These are phyloP conservation scores for Brenthis ino DNA, from an alignment of 2,888 invertebrate species.

Conservation along the genomic window DNA sequence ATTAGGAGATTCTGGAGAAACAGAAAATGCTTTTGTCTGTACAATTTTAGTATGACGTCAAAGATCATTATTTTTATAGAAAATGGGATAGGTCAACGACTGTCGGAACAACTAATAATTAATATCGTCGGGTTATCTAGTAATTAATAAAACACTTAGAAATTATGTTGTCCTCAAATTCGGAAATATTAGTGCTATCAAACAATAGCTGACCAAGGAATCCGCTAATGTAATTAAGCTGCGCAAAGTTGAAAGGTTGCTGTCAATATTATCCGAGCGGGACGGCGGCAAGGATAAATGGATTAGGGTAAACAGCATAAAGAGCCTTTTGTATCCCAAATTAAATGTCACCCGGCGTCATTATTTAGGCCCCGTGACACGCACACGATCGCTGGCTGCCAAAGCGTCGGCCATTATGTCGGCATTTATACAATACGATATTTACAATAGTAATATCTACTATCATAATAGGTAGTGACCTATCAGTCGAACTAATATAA, in stretches of 20 bases:
- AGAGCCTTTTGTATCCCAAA: conserved; percentile 80
- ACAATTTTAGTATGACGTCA: too few species aligned
- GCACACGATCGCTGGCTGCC: conserved; percentile 64
- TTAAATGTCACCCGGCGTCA: conserved; percentile 79
- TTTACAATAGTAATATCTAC: background rate
- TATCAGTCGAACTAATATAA: too few species aligned
- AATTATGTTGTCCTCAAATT: background rate
- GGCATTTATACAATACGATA: conserved; percentile 42
- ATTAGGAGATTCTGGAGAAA: too few species aligned
- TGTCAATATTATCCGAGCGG: conserved; percentile 35
- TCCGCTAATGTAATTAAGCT: conserved; percentile 37
- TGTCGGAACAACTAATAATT: too few species aligned
- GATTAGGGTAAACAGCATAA: conserved; percentile 80
- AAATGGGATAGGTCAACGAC: too few species aligned
- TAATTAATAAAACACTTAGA: background rate
- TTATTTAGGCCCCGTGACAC: conserved; percentile 75
- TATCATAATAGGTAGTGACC: background rate
- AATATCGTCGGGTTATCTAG: too few species aligned
- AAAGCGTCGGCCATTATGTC: conserved; percentile 37
- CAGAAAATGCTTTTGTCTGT: too few species aligned
- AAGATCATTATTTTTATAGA: too few species aligned
- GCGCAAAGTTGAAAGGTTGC: conserved; percentile 37
- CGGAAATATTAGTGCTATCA: conserved; percentile 18
- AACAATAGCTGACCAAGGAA: conserved; percentile 31
- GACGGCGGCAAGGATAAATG: conserved; percentile 46